Evolutionary conservation across 1,140 invertebrate genomes (phyloP).

Genomic region (Drosophila triauraria): DNA sequence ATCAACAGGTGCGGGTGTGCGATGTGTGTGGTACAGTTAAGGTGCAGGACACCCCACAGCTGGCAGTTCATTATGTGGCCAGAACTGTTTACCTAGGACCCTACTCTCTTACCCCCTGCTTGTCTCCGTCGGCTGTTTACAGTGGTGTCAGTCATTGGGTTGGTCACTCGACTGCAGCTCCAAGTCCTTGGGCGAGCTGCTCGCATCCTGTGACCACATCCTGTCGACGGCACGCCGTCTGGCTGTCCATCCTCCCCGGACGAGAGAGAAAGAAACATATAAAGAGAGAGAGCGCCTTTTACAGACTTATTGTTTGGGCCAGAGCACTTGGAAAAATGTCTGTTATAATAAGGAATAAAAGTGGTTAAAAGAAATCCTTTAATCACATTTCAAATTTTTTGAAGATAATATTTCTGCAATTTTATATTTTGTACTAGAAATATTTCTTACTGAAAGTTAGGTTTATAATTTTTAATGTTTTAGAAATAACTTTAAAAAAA

Average conservation of each 20-base stretch:
- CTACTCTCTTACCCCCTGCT: slow-evolving; percentile 6
- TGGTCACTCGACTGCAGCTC: slow-evolving; percentile 70
- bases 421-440: too few relatives aligned
- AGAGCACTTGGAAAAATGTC: slow-evolving; percentile 1
- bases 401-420: too few relatives aligned
- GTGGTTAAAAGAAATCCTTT: too few relatives aligned
- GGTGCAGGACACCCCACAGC: slow-evolving; percentile 1
- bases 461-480: background rate
- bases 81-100: slow-evolving; percentile 58
- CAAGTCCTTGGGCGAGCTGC: slow-evolving; percentile 50
- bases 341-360: background rate
- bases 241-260: slow-evolving; percentile 3
- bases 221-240: slow-evolving; percentile 64
- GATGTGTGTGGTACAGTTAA: background rate
- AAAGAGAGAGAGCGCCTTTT: slow-evolving; percentile 5
- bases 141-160: slow-evolving; percentile 75
- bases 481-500: background rate
- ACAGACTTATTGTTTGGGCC: slow-evolving; percentile 9
- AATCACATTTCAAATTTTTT: too few relatives aligned
- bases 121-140: slow-evolving; percentile 57
- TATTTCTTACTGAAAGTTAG: background rate
- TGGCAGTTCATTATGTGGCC: slow-evolving; percentile 63
- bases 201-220: slow-evolving; percentile 75
- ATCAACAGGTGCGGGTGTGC: slow-evolving; percentile 61
- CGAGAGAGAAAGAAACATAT: slow-evolving; percentile 5